Conservation (phyloP, 2,888 invertebrate genomes). For the Chymomyza fuscimana region DNA sequence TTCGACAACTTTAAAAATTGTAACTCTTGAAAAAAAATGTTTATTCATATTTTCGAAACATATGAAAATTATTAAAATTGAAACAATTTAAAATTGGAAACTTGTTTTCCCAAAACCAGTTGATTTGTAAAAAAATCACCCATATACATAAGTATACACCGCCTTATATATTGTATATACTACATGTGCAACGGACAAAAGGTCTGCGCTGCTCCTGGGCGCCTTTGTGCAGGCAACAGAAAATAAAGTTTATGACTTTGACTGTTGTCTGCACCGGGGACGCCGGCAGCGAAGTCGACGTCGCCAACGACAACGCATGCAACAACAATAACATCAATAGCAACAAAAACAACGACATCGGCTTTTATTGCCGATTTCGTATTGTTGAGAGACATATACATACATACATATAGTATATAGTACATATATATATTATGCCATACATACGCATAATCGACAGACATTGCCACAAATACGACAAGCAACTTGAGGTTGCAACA, state of each 20-base stretch:
- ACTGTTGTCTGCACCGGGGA: constrained; percentile 39
- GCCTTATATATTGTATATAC: constrained; percentile 7
- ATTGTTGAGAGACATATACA: constrained; percentile 41
- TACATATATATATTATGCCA: not conserved
- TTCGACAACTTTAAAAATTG: no score
- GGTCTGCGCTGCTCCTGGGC: constrained; percentile 37
- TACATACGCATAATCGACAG: not conserved
- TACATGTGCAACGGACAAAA: constrained; percentile 62
- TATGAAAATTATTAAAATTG: no score
- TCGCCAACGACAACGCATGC: not conserved
- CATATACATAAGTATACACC: constrained; percentile 12
- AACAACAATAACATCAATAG: no score
- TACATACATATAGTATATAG: not conserved
- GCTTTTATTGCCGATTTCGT: constrained; percentile 66
- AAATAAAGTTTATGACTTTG: constrained; percentile 73
- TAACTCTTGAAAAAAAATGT: no score
- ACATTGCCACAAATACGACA: not conserved
- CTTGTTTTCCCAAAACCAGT: no score
- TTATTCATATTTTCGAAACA: no score
- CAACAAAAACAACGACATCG: constrained; percentile 25
- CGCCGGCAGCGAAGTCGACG: constrained; percentile 44
- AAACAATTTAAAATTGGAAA: no score
- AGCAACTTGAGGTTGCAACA: not conserved
- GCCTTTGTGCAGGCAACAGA: constrained; percentile 74
- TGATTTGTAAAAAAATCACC: not conserved